Percentiles rank a stretch among this genome's conserved stretches.
These are phyloP conservation scores for Rhynchotus rufescens DNA, from an alignment of 2,797 vertebrate genomes.

Conservation along the genomic window DNA sequence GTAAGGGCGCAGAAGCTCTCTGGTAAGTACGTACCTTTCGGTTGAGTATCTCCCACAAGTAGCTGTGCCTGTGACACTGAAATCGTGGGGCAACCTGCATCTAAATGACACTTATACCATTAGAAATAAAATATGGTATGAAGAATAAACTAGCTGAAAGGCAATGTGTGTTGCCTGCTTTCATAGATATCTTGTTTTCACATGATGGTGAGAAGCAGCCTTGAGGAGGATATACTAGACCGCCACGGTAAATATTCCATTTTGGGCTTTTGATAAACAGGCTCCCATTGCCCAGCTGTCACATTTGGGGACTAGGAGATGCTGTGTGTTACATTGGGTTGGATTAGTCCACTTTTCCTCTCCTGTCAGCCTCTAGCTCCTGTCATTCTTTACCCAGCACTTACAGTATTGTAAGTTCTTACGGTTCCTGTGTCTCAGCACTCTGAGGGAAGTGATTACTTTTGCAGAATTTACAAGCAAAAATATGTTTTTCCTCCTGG, in stretches of 20 bases:
- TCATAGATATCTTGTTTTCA: neutral
- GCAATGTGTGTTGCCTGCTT: neutral
- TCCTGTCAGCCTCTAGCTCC: neutral
- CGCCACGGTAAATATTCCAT: neutral
- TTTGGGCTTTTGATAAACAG: neutral
- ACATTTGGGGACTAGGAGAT: neutral
- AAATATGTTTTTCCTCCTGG: slow-evolving; percentile 37
- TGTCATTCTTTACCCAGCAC: neutral
- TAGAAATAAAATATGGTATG: neutral
- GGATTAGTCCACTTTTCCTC: neutral
- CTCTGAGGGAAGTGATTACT: neutral
- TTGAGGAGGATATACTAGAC: neutral
- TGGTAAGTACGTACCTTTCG: slow-evolving; percentile 78
- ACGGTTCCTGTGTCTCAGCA: neutral
- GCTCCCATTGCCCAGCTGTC: neutral
- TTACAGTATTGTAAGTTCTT: neutral
- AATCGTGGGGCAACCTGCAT: neutral
- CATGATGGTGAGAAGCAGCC: neutral
- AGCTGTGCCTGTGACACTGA: neutral
- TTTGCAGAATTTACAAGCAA: slow-evolving; percentile 3
- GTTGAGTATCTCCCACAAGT: neutral
- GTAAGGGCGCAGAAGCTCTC: slow-evolving; percentile 89
- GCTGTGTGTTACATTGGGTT: neutral
- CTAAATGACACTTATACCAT: neutral
- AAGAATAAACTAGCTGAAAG: neutral